These are phyloP conservation scores for Cecropterus lyciades DNA, from an alignment of 1,140 invertebrate genomes.

Conservation along the genomic window DNA sequence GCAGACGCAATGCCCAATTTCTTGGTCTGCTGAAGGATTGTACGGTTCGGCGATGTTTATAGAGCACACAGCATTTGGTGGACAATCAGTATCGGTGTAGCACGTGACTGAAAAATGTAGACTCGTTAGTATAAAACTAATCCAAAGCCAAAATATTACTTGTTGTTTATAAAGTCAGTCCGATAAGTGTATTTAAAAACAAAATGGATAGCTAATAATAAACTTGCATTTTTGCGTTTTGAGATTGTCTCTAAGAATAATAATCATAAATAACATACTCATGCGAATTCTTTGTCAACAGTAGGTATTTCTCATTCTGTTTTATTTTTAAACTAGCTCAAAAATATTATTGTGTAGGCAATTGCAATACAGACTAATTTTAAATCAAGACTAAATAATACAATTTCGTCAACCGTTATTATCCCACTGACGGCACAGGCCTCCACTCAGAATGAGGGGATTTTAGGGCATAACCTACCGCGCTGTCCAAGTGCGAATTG, in stretches of 20 bases:
- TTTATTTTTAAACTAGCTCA: not conserved
- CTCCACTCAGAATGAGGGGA: no score
- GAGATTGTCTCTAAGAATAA: slow-evolving; percentile 1
- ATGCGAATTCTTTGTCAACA: slow-evolving; percentile 3
- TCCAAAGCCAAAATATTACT: not conserved
- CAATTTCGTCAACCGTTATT: no score
- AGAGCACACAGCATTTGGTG: slow-evolving; percentile 70
- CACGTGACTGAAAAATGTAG: slow-evolving; percentile 63
- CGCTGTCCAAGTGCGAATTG: no score
- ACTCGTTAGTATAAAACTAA: not conserved
- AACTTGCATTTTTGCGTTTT: not conserved
- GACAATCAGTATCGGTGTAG: slow-evolving; percentile 59
- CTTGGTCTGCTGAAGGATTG: slow-evolving; percentile 51
- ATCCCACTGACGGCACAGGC: no score
- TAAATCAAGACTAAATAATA: no score
- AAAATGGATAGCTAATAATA: not conserved
- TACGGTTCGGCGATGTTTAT: slow-evolving; percentile 49
- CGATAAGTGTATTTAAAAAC: not conserved
- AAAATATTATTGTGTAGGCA: not conserved
- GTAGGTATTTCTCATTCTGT: not conserved
- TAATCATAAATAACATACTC: slow-evolving; percentile 14
- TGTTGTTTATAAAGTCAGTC: not conserved
- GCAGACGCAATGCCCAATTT: slow-evolving; percentile 91
- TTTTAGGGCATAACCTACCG: no score
- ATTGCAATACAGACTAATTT: slow-evolving; percentile 1